Evolutionary conservation across 2,113 vertebrate genomes (phyloP), one percentile per base, ranked within the genome.

Genomic region (Mustelus asterias): DNA sequence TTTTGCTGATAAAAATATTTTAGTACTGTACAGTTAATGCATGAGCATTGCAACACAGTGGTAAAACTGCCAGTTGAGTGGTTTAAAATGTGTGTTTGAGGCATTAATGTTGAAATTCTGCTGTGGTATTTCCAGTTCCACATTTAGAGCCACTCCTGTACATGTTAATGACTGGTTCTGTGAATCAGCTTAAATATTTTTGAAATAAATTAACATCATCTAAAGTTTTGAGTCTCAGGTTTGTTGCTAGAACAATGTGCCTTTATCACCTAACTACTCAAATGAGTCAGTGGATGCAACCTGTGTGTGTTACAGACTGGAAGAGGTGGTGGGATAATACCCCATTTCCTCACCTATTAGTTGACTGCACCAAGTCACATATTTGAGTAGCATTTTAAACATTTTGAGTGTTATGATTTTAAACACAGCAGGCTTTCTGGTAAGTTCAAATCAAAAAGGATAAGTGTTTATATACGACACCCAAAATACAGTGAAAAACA

Each of bases 101-200:
- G 67, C 94, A 72, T 95, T 95, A 2, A 29, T 76, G 37, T 72
- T 95, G 69, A 95, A 72, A 76, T 95, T 72, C 69, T 95, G 65
- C n/a, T 70, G 67, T 70, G 63, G 22, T 95, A 76, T 76, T 95
- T 95, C 54, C 92, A 94, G 94, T 72, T 95, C 94, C 94, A 95
- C 80, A 44, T 83, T 95, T 76, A 72, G 67, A 70, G 63, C 60
- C 65, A 76, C 67, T 95, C 41, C 24, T 72, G 44, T 33, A 95
- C 65, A 76, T 26, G 94, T 76, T 94, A 37, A 70, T 96, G 96
- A 96, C 96, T 97, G 98, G 98, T 98, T 98, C 98, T 97, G 97
- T 98, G 97, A 98, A 98, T 97, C 97, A 96, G 97, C 60, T 96
- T 96, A 96, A 96, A 76, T 96, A 97, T 96, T 97, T 96, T 96